Evolutionary conservation across 2,888 invertebrate genomes (phyloP), one percentile per base, ranked within the genome.

Genomic region (Stratiomys singularior): DNA sequence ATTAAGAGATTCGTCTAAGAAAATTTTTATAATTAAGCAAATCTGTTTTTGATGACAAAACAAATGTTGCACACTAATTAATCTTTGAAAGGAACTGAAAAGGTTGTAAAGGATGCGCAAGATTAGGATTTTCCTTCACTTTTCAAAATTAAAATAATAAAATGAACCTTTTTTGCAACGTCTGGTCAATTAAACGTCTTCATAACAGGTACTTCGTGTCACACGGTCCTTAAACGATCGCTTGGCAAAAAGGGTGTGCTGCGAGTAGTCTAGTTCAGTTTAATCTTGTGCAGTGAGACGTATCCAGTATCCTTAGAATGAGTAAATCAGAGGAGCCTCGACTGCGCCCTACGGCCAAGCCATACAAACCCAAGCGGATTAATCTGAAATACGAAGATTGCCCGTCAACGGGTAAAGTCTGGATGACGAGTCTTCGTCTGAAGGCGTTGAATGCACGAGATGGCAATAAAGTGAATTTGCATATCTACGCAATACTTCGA

Each of bases 351-450:
- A 15, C 15, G 18, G 52, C 52, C 15, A 52, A 52, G 18, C 52
- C 52, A 9, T 52, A n/a, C 18, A 52, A 52, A 4, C 52, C 52
- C 4, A 52, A 64, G 28, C 28, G 28, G 9, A 18, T 64, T 11
- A n/a, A n/a, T 15, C 18, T 64, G 4, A 25, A 4, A 11, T 28
- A 64, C 30, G 28, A 27, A 27, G 30, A 64, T 28, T 23, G 30
- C 28, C 28, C 64, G 0, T 15, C 21, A 27, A 64, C 64, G 0
- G 28, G 28, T 5, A 64, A 64, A 27, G 64, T 64, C n/a, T 64
- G 64, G 64, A 64, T 64, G 64, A 64, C 64, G 11, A 64, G 64
- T 28, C 64, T 64, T 28, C 64, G 64, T 5, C 18, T 64, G 18
- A 64, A 64, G 30, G 64, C 64, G 11, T 1, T 27, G n/a, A n/a